phyloP scores from a whole-genome alignment of 2,888 invertebrate species.

The Cremastobaeus sp. region DNA sequence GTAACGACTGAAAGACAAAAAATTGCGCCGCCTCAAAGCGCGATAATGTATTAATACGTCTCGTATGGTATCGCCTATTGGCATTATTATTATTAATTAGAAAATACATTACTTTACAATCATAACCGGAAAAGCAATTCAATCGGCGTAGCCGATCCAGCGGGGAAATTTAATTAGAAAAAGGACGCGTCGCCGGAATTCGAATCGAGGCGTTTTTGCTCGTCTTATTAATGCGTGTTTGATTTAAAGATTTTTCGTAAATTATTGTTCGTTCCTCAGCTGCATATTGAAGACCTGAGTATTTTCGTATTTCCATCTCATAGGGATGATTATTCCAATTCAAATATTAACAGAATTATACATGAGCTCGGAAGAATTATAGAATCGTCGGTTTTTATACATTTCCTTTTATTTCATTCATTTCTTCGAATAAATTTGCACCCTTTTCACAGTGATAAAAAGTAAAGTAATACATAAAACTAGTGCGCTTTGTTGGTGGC shows the following conservation, averaged over 20 bases:
- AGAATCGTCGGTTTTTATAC: no score
- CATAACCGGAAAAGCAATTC: slow-evolving; percentile 33
- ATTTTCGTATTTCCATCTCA: no score
- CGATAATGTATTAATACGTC: slow-evolving; percentile 47
- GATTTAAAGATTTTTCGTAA: slow-evolving; percentile 1
- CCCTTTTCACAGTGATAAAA: no score
- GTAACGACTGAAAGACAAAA: slow-evolving; percentile 31
- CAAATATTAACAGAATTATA: no score
- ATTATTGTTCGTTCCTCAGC: not conserved
- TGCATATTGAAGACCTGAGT: not conserved
- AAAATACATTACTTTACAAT: slow-evolving; percentile 41
- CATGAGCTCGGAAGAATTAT: no score
- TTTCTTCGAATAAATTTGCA: no score
- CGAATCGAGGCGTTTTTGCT: slow-evolving; percentile 31
- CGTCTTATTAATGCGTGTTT: slow-evolving; percentile 2
- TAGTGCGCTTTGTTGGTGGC: no score
- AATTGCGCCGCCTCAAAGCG: slow-evolving; percentile 41
- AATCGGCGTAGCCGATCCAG: slow-evolving; percentile 17
- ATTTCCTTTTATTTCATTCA: no score
- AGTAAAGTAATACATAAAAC: no score
- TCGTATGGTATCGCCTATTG: slow-evolving; percentile 36
- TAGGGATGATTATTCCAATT: no score
- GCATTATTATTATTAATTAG: slow-evolving; percentile 46
- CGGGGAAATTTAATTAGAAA: slow-evolving; percentile 38
- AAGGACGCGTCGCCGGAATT: slow-evolving; percentile 21